A percentile compares a stretch with the other conserved stretches of the same genome.
Evolutionary conservation across 2,113 vertebrate species (phyloP).

Genomic region (Azemiops feae): DNA sequence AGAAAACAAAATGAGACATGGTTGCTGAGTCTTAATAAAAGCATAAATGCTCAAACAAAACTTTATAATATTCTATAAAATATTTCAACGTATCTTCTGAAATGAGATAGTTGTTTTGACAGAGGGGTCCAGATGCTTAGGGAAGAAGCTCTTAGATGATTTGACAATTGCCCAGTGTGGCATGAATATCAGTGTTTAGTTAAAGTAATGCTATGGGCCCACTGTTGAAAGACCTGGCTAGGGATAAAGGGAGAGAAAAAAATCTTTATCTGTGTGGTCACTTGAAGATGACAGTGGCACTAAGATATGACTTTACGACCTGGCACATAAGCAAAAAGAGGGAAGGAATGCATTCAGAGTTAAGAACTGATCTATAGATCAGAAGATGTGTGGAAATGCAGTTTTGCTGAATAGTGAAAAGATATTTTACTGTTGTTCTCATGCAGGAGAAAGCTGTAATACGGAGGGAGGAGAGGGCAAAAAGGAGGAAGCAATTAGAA

Average conservation of each 20-base stretch:
- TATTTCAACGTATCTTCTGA: neutral
- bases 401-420: neutral
- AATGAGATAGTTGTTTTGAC: neutral
- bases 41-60: neutral
- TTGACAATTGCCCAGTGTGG: neutral
- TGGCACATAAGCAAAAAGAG: neutral
- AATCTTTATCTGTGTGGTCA: neutral
- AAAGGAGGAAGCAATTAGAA: conserved; percentile 72
- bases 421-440: conserved; percentile 25
- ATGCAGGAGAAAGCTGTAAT: conserved; percentile 83
- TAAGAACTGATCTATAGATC: neutral
- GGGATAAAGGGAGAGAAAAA: neutral
- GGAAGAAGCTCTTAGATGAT: neutral
- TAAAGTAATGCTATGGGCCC: neutral
- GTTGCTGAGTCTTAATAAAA: neutral
- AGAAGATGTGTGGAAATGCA: neutral
- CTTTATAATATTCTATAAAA: neutral
- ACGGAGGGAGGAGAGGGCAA: conserved; percentile 77
- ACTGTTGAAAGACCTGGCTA: neutral
- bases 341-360: neutral
- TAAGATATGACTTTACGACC: neutral
- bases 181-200: neutral
- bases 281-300: neutral
- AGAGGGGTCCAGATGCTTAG: neutral
- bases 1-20: neutral